phyloP scores from a whole-genome alignment of 1,140 invertebrate genomes.

The Bathynomus jamesi region DNA sequence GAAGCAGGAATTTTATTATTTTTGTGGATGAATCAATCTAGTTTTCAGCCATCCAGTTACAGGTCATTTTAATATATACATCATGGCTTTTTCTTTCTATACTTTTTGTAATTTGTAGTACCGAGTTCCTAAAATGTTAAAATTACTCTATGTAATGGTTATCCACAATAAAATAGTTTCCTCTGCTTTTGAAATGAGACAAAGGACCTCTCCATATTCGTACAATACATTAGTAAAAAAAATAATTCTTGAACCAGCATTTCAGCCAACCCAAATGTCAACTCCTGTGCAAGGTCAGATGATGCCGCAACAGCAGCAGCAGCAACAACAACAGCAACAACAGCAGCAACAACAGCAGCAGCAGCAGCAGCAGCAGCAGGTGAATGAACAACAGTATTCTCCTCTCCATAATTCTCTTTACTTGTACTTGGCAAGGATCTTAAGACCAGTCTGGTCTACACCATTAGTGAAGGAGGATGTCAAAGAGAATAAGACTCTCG shows the following conservation, averaged over 20 bases:
- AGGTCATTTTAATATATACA: too few species aligned
- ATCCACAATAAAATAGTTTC: too few species aligned
- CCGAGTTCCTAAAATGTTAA: too few species aligned
- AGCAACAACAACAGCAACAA: slow-evolving; percentile 18
- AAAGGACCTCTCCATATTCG: too few species aligned
- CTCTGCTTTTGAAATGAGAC: too few species aligned
- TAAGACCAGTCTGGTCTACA: slow-evolving; percentile 68
- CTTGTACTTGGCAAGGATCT: slow-evolving; percentile 74
- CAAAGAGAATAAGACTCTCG: slow-evolving; percentile 27
- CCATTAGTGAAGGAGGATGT: slow-evolving; percentile 34
- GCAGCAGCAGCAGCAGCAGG: slow-evolving; percentile 18
- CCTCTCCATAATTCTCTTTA: slow-evolving; percentile 77
- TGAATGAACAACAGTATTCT: slow-evolving; percentile 29
- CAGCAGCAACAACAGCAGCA: slow-evolving; percentile 28
- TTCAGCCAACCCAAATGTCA: slow-evolving; percentile 32
- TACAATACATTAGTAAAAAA: too few species aligned
- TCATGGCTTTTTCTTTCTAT: too few species aligned
- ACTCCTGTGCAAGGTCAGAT: slow-evolving; percentile 15
- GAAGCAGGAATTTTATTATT: too few species aligned
- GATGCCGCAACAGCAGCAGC: slow-evolving; percentile 23
- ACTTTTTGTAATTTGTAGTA: too few species aligned
- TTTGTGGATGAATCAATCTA: too few species aligned
- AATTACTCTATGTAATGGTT: too few species aligned
- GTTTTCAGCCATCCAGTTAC: too few species aligned
- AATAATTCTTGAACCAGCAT: slow-evolving; percentile 21